Evolutionary conservation across 2,797 vertebrate genomes (phyloP).

Genomic region (Peromyscus attwateri): DNA sequence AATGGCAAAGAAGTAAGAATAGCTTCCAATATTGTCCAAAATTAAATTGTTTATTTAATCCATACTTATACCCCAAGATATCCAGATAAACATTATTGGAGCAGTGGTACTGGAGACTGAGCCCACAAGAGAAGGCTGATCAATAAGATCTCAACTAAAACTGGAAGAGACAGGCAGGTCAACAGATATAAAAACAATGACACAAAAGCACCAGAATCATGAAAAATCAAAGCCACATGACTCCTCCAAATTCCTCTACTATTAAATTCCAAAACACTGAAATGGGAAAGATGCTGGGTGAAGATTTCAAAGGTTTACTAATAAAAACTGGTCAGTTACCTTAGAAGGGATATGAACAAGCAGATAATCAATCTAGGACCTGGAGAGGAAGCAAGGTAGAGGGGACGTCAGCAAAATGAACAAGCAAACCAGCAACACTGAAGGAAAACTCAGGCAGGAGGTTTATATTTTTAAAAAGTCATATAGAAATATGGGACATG

Average conservation of each 20-base stretch:
- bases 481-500: no score
- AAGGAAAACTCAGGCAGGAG: neutral
- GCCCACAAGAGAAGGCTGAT: neutral
- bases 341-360: neutral
- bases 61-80: neutral
- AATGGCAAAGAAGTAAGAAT: neutral
- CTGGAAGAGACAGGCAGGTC: neutral
- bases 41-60: constrained; percentile 11
- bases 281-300: neutral
- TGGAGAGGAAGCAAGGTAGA: neutral
- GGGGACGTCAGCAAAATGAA: neutral
- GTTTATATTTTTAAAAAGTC: neutral
- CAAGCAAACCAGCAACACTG: neutral
- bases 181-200: neutral
- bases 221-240: neutral
- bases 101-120: neutral
- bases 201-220: neutral
- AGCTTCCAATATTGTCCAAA: neutral
- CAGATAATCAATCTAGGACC: neutral
- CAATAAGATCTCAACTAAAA: neutral
- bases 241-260: neutral
- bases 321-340: neutral
- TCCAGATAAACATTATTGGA: neutral
- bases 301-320: neutral
- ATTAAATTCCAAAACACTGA: neutral